Base-by-base conservation (phyloP, 2,888 invertebrate species). In the Rhagophthalmus giganteus region DNA sequence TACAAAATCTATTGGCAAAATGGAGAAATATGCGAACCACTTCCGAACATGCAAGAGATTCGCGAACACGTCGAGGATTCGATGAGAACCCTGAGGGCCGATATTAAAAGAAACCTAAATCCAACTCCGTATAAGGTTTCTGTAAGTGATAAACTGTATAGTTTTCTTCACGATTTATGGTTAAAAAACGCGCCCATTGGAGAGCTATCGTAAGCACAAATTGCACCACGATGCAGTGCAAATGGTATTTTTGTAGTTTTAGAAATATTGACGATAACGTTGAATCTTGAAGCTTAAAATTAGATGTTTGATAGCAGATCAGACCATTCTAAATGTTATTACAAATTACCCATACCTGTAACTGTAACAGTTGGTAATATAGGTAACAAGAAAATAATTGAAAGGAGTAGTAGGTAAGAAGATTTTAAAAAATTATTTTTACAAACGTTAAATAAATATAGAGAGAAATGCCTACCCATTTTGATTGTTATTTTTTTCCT, bases 51-150 rank as follows among this genome's bases (percentile, higher is more conserved):
- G 58, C 81, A 84, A 42, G 86, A 89, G 60, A 83, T 93, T 2
- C 80, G 94, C 26, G 82, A 86, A 61, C 80, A 86, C 64, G 94
- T 95, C 1, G 84, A 87, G 67, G 76, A 81, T n/a, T 93, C 93
- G 0, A 75, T 97, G 53, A 81, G 80, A 57, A 87, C 88, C 1
- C 75, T 98, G 24, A 78, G 98, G 14, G 87, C 89, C 61, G 98
- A 99, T 75, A 94, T 95, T 73, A 94, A 94, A 73, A 82, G 98
- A 61, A 90, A 90, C 63, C 80, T 98, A 45, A 99, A 98, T 78
- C 97, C 98, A n/a, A 98, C 98, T 1, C 98, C 98, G 0, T 99
- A 97, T 66, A 99, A 98, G 83, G 97, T 90, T 54, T 84, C 97
- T 5, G 94, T 99, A 4, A 94, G 94, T 65, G 93, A 93, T 74